Base-by-base conservation (phyloP, 2,888 invertebrate genomes). In the Mesopsocus fuscifrons region DNA sequence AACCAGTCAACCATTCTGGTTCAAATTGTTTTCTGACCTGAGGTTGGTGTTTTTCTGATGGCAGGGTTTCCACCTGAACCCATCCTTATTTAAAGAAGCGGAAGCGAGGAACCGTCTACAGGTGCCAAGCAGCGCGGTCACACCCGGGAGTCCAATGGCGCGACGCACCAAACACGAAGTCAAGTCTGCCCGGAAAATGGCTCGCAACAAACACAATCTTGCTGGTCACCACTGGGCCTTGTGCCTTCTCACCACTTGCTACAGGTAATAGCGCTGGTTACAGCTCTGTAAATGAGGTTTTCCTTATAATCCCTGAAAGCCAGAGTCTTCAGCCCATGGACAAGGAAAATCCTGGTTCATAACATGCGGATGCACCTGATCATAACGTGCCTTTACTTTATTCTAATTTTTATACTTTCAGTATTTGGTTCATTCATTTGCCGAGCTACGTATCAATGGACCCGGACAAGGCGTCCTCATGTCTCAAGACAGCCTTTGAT, bases 141-240 rank as follows among this genome's bases (percentile, higher is more conserved):
- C 46, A 6, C 82, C 87, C 49, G 85, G 82, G 8, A 88, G 88
- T 51, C 94, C 94, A 1, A 80, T 95, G 71, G 91, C 91, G 0
- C 66, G 85, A 3, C 68, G 97, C 51, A 94, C 94, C 6, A 92
- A 94, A 57, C 91, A 95, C 53, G 97, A 97, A 66, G 83, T 94
- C 15, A 85, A 83, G 57, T 76, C 82, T 11, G 88, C 94, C 3
- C 91, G 91, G 62, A 80, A 81, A 68, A 66, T 74, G 55, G 80
- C 80, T 16, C 65, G 71, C 54, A 73, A 68, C 54, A 50, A 53
- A 49, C 60, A 71, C 58, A 65, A 69, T 30, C 63, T 65, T 46
- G 72, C 76, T 41, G 89, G 94, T 1, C 80, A 84, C 53, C 69
- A 78, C n/a, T 95, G 94, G 94, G 87, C 91, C 3, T 82, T 83